These are phyloP conservation scores for Aleiodes sp. DNA, from an alignment of 1,140 invertebrate species.

Conservation along the genomic window DNA sequence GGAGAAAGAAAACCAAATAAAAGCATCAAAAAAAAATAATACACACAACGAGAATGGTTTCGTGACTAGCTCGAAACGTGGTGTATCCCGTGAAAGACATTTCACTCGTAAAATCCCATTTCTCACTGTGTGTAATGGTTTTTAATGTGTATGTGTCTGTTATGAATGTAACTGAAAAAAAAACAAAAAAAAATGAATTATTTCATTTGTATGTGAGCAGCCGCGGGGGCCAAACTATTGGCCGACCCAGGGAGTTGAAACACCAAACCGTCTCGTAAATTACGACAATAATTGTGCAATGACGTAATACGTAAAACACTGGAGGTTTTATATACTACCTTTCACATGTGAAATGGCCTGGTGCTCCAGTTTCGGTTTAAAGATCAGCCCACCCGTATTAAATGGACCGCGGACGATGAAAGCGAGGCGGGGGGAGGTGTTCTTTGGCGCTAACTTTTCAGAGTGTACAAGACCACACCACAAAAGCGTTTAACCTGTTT, in stretches of 20 bases:
- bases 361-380: slow-evolving; percentile 18
- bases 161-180: too few relatives aligned
- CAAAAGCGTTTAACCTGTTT: too few relatives aligned
- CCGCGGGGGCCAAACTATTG: slow-evolving; percentile 41
- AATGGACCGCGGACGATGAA: too few relatives aligned
- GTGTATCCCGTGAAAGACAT: slow-evolving; percentile 8
- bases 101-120: slow-evolving; percentile 2
- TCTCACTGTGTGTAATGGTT: background rate
- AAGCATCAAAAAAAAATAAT: too few relatives aligned
- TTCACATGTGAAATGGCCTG: slow-evolving; percentile 13
- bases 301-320: slow-evolving; percentile 32
- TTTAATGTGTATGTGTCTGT: background rate
- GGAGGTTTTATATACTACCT: background rate
- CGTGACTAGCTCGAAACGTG: slow-evolving; percentile 3
- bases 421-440: background rate
- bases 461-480: too few relatives aligned
- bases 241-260: slow-evolving; percentile 25
- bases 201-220: background rate
- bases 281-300: slow-evolving; percentile 44
- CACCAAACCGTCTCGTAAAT: slow-evolving; percentile 21
- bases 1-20: background rate
- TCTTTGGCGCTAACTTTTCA: too few relatives aligned
- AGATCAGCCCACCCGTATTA: slow-evolving; percentile 6
- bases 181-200: too few relatives aligned
- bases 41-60: background rate